Conservation (phyloP, 2,113 vertebrate genomes). For the Ovis aries region ARS-UI_Ramb_v3.0 NC_056060.1:72123001-72123500, state of each 20-base stretch:
- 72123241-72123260: slow-evolving; percentile 16
- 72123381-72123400: neutral
- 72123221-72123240: neutral
- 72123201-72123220: neutral
- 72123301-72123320: neutral
- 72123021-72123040: neutral
- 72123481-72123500: slow-evolving; percentile 44
- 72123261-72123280: neutral
- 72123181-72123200: neutral
- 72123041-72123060: slow-evolving; percentile 11
- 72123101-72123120: neutral
- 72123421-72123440: slow-evolving; percentile 16
- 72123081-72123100: neutral
- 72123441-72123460: neutral
- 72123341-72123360: neutral
- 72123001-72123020: neutral
- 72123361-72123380: neutral
- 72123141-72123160: neutral
- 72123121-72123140: slow-evolving; percentile 1
- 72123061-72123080: slow-evolving; percentile 39
- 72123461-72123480: slow-evolving; percentile 24
- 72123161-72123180: neutral
- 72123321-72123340: neutral
- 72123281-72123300: neutral
- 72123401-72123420: neutral